Evolutionary conservation across 1,140 invertebrate species (phyloP).

Genomic region (Vollenhovia emeryi): DNA sequence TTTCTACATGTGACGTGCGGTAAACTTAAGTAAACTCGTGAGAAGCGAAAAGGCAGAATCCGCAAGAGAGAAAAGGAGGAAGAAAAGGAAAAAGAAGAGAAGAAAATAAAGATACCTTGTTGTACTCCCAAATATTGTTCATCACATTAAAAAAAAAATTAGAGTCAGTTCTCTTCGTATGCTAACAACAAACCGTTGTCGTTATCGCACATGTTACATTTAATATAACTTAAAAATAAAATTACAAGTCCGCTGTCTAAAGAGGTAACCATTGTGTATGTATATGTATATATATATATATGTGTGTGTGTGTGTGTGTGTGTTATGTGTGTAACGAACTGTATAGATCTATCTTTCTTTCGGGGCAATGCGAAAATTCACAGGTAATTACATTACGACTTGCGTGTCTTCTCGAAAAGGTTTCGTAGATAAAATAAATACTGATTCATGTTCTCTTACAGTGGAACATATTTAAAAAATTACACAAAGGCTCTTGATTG

Average conservation of each 20-base stretch:
- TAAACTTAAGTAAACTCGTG: slow-evolving; percentile 30
- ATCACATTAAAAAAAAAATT: slow-evolving; percentile 22
- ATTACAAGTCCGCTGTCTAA: slow-evolving; percentile 29
- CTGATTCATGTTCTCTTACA: background rate
- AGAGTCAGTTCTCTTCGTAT: slow-evolving; percentile 28
- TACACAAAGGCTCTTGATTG: background rate
- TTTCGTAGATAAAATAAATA: slow-evolving; percentile 20
- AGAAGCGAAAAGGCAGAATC: slow-evolving; percentile 57
- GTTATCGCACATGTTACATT: background rate
- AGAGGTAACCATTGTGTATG: slow-evolving; percentile 25
- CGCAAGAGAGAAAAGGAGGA: background rate
- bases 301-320: too few species aligned
- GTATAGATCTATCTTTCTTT: background rate
- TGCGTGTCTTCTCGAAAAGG: background rate
- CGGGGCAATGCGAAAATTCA: background rate
- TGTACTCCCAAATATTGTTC: slow-evolving; percentile 18
- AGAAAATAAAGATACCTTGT: slow-evolving; percentile 30
- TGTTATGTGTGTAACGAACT: slow-evolving; percentile 20
- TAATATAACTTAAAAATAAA: slow-evolving; percentile 18
- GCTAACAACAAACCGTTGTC: slow-evolving; percentile 12
- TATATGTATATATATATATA: too few species aligned
- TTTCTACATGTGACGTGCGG: background rate
- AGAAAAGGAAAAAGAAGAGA: slow-evolving; percentile 10
- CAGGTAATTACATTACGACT: background rate
- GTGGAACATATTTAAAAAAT: slow-evolving; percentile 7